Conservation (phyloP, 2,888 invertebrate genomes). For the Neelides folsomi region DNA sequence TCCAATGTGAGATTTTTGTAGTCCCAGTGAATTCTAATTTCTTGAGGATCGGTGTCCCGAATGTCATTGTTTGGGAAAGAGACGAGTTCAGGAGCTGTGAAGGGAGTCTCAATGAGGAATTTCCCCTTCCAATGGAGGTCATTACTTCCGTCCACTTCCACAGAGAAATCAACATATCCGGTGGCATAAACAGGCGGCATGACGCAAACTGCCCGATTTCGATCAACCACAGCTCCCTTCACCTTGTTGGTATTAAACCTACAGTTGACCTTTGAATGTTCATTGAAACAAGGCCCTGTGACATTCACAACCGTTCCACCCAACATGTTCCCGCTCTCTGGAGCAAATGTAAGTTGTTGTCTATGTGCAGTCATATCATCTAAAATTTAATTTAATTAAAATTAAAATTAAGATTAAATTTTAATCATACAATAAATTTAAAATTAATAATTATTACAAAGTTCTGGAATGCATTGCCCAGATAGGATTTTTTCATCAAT, state of each 20-base stretch:
- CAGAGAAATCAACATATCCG: constrained; percentile 72
- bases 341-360: constrained; percentile 71
- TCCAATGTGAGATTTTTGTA: constrained; percentile 70
- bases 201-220: constrained; percentile 73
- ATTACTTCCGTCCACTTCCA: constrained; percentile 65
- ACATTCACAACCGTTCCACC: constrained; percentile 93
- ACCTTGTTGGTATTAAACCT: constrained; percentile 45
- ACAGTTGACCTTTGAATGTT: constrained; percentile 60
- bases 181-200: constrained; percentile 76
- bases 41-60: constrained; percentile 56
- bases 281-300: constrained; percentile 83
- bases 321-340: constrained; percentile 92
- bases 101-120: constrained; percentile 82
- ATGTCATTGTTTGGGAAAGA: constrained; percentile 61
- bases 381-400: no score
- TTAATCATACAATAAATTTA: no score
- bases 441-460: no score
- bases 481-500: constrained; percentile 85
- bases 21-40: constrained; percentile 69
- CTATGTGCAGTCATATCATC: constrained; percentile 20
- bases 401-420: no score
- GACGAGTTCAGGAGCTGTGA: constrained; percentile 69
- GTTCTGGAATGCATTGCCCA: constrained; percentile 57
- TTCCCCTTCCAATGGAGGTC: constrained; percentile 72
- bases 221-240: constrained; percentile 58